phyloP scores from a whole-genome alignment of 2,113 vertebrate genomes.

The Centropus bengalensis region DNA sequence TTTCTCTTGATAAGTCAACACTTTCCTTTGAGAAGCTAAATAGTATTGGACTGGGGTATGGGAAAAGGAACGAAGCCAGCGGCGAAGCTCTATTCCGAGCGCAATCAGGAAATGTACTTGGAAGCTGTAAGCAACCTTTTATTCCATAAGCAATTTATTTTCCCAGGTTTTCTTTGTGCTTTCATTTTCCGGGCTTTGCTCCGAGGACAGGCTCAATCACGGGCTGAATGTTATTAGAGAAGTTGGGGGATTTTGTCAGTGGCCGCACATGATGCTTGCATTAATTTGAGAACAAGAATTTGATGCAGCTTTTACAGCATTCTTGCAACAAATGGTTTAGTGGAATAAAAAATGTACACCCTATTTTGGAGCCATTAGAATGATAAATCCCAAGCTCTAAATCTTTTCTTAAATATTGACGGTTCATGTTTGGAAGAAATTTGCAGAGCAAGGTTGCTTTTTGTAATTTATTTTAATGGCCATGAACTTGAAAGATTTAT shows the following conservation, averaged over 20 bases:
- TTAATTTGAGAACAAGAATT: constrained; percentile 8
- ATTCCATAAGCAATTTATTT: background rate
- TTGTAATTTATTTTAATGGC: background rate
- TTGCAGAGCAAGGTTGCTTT: background rate
- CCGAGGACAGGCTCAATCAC: background rate
- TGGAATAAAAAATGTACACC: background rate
- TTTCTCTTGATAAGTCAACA: background rate
- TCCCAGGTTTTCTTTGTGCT: background rate
- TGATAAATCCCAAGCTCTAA: background rate
- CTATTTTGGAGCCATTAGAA: background rate
- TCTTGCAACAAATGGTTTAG: background rate
- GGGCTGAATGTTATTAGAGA: background rate
- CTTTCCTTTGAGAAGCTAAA: background rate
- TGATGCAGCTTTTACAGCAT: background rate
- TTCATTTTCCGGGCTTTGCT: background rate
- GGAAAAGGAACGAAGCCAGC: background rate
- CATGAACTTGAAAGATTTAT: background rate
- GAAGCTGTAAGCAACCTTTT: background rate
- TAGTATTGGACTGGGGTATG: background rate
- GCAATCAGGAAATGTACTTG: background rate
- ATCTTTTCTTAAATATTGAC: background rate
- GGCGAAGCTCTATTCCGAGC: background rate
- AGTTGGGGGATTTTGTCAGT: background rate
- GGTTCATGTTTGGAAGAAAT: background rate
- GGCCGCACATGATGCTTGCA: background rate